Base-by-base conservation (phyloP, 2,888 invertebrate genomes). In the Heterodera filipjevi region DNA sequence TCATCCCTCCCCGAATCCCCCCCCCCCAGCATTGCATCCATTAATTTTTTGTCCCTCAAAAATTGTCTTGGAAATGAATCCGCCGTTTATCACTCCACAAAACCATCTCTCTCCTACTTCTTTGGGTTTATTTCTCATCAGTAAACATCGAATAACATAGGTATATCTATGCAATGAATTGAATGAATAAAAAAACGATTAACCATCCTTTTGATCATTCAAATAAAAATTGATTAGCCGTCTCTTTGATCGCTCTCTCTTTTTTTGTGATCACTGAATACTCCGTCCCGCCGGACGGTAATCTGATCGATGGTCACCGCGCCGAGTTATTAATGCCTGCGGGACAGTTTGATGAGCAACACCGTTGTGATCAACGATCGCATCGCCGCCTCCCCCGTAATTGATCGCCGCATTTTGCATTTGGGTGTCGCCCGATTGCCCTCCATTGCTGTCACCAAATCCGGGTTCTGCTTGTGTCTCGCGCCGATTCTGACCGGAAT, bases 401-500 rank as follows among this genome's bases (percentile, higher is more conserved):
- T 5, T 10, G 10, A 6, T 33, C 33, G 68, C 68, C 19, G 68
- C 33, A 22, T 33, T 68, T 27, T 19, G 33, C 33, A 22, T 16
- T 68, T 27, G 12, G n/a, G 27, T 27, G 59, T 59, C 59, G 59
- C 59, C 27, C 68, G 6, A 35, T 22, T 35, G 68, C 68, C 68
- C 68, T 68, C 68, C 68, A 35, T 35, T 22, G 8, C 35, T 5
- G 32, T 16, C 68, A 68, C 68, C 46, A 46, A 27, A 66, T 70
- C 76, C 49, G 78, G 66, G 30, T 53, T 46, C 39, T 66, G 79
- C 79, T 71, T 71, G n/a, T 71, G 66, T 39, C 70, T 72, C 30
- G 80, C 68, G 32, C 87, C 87, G 22, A 87, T 80, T 74, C 87
- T 83, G 49, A 87, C 84, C 46, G 83, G 81, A 49, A 81, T 77